These are phyloP conservation scores for Bufo gargarizans DNA, from an alignment of 2,113 vertebrate genomes.

Conservation along the genomic window DNA sequence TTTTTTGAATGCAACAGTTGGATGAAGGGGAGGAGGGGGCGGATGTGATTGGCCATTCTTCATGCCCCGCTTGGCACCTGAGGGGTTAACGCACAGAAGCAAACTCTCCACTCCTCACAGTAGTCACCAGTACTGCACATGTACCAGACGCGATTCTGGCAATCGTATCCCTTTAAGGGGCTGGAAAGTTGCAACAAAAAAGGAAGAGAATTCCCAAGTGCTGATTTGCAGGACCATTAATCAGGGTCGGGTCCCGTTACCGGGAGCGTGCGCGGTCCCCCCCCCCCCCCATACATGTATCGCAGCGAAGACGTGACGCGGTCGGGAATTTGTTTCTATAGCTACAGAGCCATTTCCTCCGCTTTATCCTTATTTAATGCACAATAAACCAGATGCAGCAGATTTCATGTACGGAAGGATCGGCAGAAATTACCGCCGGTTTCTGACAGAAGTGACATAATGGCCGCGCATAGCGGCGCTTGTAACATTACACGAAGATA, in stretches of 20 bases:
- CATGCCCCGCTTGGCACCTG: too few relatives aligned
- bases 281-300: background rate
- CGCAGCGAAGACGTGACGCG: background rate
- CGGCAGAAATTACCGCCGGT: background rate
- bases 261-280: background rate
- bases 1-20: too few relatives aligned
- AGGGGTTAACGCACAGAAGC: too few relatives aligned
- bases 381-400: background rate
- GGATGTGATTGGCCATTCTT: too few relatives aligned
- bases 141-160: background rate
- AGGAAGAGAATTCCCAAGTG: background rate
- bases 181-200: background rate
- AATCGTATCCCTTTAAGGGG: background rate
- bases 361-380: slow-evolving; percentile 5
- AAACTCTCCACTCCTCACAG: too few relatives aligned
- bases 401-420: background rate
- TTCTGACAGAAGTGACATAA: background rate
- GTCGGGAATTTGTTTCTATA: slow-evolving; percentile 33
- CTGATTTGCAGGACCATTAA: background rate
- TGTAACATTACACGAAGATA: background rate
- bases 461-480: background rate
- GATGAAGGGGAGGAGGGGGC: too few relatives aligned
- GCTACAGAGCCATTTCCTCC: background rate
- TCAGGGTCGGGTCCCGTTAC: background rate
- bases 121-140: background rate